These are phyloP conservation scores for Lumbricus terrestris DNA, from an alignment of 2,888 invertebrate species.

Conservation along the genomic window DNA sequence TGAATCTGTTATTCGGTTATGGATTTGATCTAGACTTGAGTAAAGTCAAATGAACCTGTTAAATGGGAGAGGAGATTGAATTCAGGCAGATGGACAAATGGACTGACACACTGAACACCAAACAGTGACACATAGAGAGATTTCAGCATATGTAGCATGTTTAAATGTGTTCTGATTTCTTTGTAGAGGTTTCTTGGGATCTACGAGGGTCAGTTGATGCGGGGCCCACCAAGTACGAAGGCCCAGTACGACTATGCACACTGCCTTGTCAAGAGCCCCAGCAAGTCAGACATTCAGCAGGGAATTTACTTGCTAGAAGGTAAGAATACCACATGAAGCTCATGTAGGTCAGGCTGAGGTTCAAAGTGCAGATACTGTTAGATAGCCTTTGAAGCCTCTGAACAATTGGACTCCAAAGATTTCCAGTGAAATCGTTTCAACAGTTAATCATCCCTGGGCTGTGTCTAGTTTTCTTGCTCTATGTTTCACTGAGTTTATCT, in stretches of 20 bases:
- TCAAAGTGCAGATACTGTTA: not conserved
- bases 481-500: not conserved
- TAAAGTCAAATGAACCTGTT: not conserved
- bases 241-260: conserved; percentile 16
- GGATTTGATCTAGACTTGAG: not conserved
- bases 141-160: not conserved
- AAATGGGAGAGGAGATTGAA: not conserved
- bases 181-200: conserved; percentile 14
- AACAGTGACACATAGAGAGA: not conserved
- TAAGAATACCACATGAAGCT: not conserved
- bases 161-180: not conserved
- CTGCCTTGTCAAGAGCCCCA: not conserved
- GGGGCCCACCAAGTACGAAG: conserved; percentile 15
- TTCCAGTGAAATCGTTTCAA: not conserved
- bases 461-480: not conserved
- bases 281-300: conserved; percentile 12
- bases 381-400: not conserved
- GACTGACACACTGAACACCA: not conserved
- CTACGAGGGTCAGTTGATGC: conserved; percentile 17
- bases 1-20: not conserved
- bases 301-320: conserved; percentile 11
- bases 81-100: not conserved
- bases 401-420: not conserved
- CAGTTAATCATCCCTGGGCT: not conserved
- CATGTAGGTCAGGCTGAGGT: not conserved